Evolutionary conservation across 2,113 vertebrate species (phyloP).

Genomic region (Ifrita kowaldi): DNA sequence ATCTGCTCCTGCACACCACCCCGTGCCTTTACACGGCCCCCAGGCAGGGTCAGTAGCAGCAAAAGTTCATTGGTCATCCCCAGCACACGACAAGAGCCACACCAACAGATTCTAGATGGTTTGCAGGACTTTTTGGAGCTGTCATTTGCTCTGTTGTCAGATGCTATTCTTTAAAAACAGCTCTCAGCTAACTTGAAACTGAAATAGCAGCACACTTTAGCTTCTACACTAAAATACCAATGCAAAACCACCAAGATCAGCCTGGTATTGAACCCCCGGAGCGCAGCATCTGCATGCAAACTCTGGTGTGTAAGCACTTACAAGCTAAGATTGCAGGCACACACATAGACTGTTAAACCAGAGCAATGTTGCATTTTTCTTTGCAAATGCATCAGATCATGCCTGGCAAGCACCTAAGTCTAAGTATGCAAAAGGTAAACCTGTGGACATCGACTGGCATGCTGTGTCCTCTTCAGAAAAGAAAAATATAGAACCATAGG

Average conservation of each 20-base stretch:
- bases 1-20: not conserved
- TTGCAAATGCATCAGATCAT: not conserved
- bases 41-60: not conserved
- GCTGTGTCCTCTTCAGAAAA: not conserved
- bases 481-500: not conserved
- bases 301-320: not conserved
- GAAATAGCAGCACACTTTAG: not conserved
- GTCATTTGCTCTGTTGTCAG: not conserved
- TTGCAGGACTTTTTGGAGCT: not conserved
- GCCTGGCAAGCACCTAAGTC: not conserved
- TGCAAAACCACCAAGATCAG: not conserved
- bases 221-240: not conserved
- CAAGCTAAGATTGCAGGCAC: not conserved
- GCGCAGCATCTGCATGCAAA: not conserved
- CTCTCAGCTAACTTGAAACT: not conserved
- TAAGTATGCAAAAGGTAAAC: not conserved
- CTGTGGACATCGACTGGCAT: not conserved
- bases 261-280: not conserved
- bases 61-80: not conserved
- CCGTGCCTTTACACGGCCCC: not conserved
- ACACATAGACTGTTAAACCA: not conserved
- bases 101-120: not conserved
- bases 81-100: not conserved
- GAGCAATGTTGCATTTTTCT: rapidly evolving
- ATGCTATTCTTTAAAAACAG: not conserved